phyloP scores from a whole-genome alignment of 2,888 invertebrate species.

The Parnassius orleans region DNA sequence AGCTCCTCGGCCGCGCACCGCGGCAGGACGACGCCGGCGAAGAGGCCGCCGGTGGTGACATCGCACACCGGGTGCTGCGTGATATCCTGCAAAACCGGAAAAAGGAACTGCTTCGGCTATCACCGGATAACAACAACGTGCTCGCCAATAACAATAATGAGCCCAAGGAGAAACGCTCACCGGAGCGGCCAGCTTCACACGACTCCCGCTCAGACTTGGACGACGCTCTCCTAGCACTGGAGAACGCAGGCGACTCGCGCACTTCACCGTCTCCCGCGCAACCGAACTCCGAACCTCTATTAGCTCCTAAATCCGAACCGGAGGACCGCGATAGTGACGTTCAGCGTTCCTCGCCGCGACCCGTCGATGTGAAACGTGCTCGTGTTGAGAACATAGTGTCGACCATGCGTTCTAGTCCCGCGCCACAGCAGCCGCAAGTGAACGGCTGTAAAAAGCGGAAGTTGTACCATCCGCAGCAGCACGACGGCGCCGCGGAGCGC shows the following conservation, averaged over 20 bases:
- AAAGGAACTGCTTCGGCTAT: slow-evolving; percentile 87
- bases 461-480: slow-evolving; percentile 96
- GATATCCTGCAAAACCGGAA: slow-evolving; percentile 95
- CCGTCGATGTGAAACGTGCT: slow-evolving; percentile 93
- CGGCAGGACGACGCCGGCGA: slow-evolving; percentile 84
- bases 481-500: slow-evolving; percentile 86
- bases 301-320: slow-evolving; percentile 84
- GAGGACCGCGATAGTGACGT: slow-evolving; percentile 82
- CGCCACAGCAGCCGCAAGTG: slow-evolving; percentile 86
- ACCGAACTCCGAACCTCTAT: slow-evolving; percentile 67
- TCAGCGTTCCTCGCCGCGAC: slow-evolving; percentile 79
- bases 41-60: slow-evolving; percentile 72
- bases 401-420: slow-evolving; percentile 94
- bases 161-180: slow-evolving; percentile 75
- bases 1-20: slow-evolving; percentile 90
- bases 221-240: slow-evolving; percentile 82
- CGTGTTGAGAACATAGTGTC: slow-evolving; percentile 97
- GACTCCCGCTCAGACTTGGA: slow-evolving; percentile 83
- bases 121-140: slow-evolving; percentile 81
- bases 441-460: slow-evolving; percentile 98
- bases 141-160: slow-evolving; percentile 80
- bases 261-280: slow-evolving; percentile 80
- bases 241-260: slow-evolving; percentile 74
- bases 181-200: slow-evolving; percentile 83
- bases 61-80: slow-evolving; percentile 92